Base-by-base conservation (phyloP, 2,888 invertebrate genomes). In the Stictocephala bisonia region DNA sequence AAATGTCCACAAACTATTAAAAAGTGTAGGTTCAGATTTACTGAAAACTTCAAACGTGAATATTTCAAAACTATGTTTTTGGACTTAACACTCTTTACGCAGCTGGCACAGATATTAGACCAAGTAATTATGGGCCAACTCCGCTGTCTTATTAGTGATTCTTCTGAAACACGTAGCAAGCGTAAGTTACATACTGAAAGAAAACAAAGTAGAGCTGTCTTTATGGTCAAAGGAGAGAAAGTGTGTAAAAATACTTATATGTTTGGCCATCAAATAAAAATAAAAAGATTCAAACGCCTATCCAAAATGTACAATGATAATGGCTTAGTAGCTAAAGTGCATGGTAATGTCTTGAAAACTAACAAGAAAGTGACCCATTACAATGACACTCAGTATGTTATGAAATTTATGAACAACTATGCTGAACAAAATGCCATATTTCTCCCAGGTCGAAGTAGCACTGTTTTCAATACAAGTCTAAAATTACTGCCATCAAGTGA, bases 91-190 rank as follows among this genome's bases (percentile, higher is more conserved):
- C n/a, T n/a, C n/a, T n/a, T n/a, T n/a, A n/a, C n/a, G n/a, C n/a
- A n/a, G n/a, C n/a, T n/a, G n/a, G n/a, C n/a, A n/a, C n/a, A n/a
- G n/a, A 68, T 26, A 50, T 24, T 48, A 7, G 68, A 68, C 50
- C 68, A 68, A 50, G 48, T 68, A 24, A 68, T 68, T 50, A 20
- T 68, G 40, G 48, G 48, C 15, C 68, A 68, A 44, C 18, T 68
- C 13, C 68, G 20, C 24, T 50, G 68, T 27, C 20, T 60, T 2
- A 22, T 7, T 13, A 60, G 18, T 7, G 20, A 4, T 60, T 60
- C 64, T 31, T 7, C 20, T 31, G n/a, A 6, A 9, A 68, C 22
- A n/a, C 2, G 3, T 18, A 2, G 26, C 44, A 7, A n/a, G 3
- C 4, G 40, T 22, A 68, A 24, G 50, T 26, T 20, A 50, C n/a